Evolutionary conservation across 2,113 vertebrate species (phyloP).

Genomic region (Rhizomys pruinosus): DNA sequence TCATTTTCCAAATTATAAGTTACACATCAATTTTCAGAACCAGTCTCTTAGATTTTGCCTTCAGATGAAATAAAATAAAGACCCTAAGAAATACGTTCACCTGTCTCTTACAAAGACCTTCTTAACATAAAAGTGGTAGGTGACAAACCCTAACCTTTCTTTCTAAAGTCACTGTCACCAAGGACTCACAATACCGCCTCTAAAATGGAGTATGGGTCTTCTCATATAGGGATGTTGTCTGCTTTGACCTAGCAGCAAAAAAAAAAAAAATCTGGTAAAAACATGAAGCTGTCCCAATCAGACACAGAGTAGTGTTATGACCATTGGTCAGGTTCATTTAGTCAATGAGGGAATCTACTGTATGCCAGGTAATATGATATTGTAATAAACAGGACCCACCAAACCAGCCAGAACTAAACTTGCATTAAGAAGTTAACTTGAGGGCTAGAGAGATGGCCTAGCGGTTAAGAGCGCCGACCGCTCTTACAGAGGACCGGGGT

Average conservation of each 20-base stretch:
- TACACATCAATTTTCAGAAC: conserved; percentile 18
- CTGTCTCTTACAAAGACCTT: not conserved
- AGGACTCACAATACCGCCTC: conserved; percentile 24
- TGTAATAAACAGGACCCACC: conserved; percentile 6
- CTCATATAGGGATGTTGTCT: not conserved
- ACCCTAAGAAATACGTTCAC: not conserved
- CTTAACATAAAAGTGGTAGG: not conserved
- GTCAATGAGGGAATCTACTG: not conserved
- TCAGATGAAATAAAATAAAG: conserved; percentile 35
- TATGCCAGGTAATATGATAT: not conserved
- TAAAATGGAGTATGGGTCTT: not conserved
- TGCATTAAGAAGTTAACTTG: not conserved
- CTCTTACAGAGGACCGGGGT: no score
- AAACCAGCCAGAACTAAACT: not conserved
- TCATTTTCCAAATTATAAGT: no score
- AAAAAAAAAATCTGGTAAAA: conserved; percentile 32
- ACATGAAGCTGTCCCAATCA: not conserved
- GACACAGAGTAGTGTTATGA: not conserved
- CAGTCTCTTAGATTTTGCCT: conserved; percentile 10
- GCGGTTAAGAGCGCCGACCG: no score
- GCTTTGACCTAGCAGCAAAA: conserved; percentile 20
- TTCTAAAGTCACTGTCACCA: not conserved
- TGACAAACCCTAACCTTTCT: conserved; percentile 25
- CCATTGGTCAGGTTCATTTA: not conserved
- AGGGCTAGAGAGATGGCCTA: no score